phyloP scores from a whole-genome alignment of 2,113 vertebrate species.

The Nycticryphes semicollaris region DNA sequence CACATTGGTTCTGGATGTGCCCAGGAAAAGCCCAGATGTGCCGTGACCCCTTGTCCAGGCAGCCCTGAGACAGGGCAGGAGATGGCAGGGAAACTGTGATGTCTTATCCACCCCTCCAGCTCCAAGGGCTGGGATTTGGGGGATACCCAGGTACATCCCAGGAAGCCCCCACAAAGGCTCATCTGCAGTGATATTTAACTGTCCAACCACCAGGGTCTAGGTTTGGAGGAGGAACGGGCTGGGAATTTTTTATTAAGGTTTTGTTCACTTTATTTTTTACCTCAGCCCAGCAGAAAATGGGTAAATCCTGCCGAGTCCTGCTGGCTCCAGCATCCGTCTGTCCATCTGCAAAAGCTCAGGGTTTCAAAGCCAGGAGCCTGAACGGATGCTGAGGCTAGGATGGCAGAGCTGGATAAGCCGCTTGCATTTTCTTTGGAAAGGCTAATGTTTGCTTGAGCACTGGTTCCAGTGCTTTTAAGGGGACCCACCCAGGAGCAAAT shows the following conservation, averaged over 20 bases:
- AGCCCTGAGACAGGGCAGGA: not conserved
- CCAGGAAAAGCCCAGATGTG: not conserved
- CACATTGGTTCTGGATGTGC: accelerated
- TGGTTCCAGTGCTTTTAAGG: not conserved
- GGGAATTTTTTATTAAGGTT: not conserved
- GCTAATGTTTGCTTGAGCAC: constrained; percentile 20
- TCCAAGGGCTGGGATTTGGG: not conserved
- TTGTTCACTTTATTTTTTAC: not conserved
- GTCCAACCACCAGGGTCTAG: accelerated
- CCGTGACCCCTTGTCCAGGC: not conserved
- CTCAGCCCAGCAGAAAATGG: not conserved
- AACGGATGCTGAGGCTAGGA: not conserved
- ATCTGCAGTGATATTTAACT: not conserved
- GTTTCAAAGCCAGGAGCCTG: not conserved
- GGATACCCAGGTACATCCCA: not conserved
- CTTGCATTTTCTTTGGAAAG: constrained; percentile 33
- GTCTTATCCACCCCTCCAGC: not conserved
- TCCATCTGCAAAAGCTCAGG: not conserved
- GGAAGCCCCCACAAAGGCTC: not conserved
- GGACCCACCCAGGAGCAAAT: constrained; percentile 27
- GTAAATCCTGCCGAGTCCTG: not conserved
- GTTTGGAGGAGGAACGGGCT: not conserved
- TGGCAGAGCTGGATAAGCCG: not conserved
- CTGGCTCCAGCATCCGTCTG: not conserved
- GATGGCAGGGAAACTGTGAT: not conserved